These are phyloP conservation scores for Tangara arthus DNA, from an alignment of 2,797 vertebrate genomes.

Conservation along the genomic window DNA sequence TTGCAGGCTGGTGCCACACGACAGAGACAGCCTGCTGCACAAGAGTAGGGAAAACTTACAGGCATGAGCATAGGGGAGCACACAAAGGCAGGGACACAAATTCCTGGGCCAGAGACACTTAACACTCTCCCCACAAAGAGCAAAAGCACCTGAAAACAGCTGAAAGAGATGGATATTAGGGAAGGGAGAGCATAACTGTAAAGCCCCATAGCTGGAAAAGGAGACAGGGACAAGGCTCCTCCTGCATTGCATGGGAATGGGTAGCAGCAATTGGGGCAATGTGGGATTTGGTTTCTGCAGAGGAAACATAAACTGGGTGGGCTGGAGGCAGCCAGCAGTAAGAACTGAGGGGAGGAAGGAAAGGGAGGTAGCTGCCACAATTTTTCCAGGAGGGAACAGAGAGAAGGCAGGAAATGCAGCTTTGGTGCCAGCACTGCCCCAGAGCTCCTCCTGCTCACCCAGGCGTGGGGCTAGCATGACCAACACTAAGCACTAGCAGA, in stretches of 20 bases:
- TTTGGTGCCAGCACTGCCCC: background rate
- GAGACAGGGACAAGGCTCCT: background rate
- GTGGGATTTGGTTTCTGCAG: background rate
- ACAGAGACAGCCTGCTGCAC: background rate
- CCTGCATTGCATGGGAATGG: accelerated
- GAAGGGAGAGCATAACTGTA: background rate
- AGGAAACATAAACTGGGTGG: background rate
- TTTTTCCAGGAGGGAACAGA: background rate
- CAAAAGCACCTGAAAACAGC: background rate
- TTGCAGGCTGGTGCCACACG: background rate
- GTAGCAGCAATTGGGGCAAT: background rate
- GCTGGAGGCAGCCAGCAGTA: background rate
- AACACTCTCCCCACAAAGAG: background rate
- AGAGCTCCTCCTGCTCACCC: background rate
- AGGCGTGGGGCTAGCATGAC: background rate
- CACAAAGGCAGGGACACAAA: background rate
- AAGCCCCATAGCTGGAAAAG: background rate
- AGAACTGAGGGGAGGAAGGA: background rate
- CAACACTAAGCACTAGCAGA: background rate
- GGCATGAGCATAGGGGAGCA: background rate
- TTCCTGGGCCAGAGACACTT: background rate
- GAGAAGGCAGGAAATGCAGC: background rate
- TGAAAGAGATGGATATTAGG: background rate
- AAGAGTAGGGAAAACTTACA: background rate
- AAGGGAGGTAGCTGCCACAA: background rate